Evolutionary conservation across 2,797 vertebrate species (phyloP).

Genomic region (Momotus momota): DNA sequence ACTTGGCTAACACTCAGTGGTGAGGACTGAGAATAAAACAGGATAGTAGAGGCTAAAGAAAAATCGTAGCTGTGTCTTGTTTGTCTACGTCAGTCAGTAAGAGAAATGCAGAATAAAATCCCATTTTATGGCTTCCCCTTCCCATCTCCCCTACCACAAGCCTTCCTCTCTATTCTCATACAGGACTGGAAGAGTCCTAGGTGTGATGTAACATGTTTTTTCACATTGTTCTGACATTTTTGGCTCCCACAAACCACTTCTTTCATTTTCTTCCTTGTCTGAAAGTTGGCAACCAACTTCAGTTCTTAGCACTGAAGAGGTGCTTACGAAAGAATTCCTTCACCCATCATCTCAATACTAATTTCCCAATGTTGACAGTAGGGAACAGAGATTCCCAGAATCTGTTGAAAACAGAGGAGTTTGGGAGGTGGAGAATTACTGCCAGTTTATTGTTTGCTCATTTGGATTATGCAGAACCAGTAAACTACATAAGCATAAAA

Average conservation of each 20-base stretch:
- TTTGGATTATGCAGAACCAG: background rate
- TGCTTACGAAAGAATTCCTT: background rate
- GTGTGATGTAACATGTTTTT: background rate
- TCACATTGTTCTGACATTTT: background rate
- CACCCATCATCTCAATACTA: background rate
- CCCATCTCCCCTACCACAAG: background rate
- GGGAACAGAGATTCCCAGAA: slow-evolving; percentile 13
- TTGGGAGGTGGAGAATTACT: background rate
- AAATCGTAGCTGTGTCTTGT: background rate
- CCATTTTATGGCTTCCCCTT: slow-evolving; percentile 34
- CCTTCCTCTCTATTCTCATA: background rate
- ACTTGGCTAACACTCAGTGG: background rate
- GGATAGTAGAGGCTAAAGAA: background rate
- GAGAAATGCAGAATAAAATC: background rate
- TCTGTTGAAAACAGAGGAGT: background rate
- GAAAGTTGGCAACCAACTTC: background rate
- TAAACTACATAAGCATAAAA: background rate
- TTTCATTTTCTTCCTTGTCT: slow-evolving; percentile 17
- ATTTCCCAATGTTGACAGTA: background rate
- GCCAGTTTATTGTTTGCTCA: background rate
- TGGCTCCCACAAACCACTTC: background rate
- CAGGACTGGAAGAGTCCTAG: background rate
- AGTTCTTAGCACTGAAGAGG: background rate
- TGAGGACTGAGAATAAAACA: background rate
- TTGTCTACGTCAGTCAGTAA: background rate